Evolutionary conservation across 2,888 invertebrate species (phyloP).

Genomic region (Lasioglossum figueresi): DNA sequence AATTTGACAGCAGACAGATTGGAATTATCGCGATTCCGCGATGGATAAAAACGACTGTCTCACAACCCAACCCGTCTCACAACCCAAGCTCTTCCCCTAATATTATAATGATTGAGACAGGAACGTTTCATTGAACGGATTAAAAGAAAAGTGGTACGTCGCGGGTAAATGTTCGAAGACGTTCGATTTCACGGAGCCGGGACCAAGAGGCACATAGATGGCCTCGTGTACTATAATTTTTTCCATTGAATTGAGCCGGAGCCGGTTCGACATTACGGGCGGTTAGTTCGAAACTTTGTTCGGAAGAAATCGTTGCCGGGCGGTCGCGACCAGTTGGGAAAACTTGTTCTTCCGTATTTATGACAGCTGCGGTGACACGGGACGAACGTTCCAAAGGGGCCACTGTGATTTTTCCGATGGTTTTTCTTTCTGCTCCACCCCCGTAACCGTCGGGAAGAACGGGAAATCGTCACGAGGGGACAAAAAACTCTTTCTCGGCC

Average conservation of each 20-base stretch:
- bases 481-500: constrained; percentile 19
- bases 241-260: constrained; percentile 54
- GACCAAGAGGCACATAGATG: constrained; percentile 29
- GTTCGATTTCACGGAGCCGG: constrained; percentile 17
- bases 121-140: not conserved
- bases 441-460: not conserved
- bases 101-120: not conserved
- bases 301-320: constrained; percentile 44
- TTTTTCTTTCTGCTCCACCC: constrained; percentile 22
- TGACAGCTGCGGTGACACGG: constrained; percentile 58
- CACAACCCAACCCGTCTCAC: no score
- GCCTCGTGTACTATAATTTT: constrained; percentile 58
- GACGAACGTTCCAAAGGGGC: constrained; percentile 39
- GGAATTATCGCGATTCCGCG: no score
- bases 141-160: not conserved
- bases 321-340: constrained; percentile 38
- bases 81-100: no score
- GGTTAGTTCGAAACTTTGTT: constrained; percentile 60
- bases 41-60: no score
- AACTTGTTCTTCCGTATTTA: constrained; percentile 67
- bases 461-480: not conserved
- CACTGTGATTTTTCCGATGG: constrained; percentile 35
- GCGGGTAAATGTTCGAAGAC: not conserved
- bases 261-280: constrained; percentile 58
- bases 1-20: no score